These are phyloP conservation scores for Tachina lurida DNA, from an alignment of 2,888 invertebrate genomes.

Conservation along the genomic window DNA sequence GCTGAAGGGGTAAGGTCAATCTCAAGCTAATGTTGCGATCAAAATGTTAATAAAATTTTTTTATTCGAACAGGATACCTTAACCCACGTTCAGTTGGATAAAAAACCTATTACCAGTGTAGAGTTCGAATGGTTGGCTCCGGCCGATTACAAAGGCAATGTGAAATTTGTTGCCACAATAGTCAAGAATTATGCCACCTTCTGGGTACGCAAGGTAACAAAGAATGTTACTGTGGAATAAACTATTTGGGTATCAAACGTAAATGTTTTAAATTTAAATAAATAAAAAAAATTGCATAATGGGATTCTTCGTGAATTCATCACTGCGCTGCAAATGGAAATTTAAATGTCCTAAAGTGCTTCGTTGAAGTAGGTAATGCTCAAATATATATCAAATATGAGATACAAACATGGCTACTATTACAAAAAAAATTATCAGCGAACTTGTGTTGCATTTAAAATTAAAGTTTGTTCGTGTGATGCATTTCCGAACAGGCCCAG, in stretches of 20 bases:
- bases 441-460: too few relatives aligned
- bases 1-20: slow-evolving; percentile 75
- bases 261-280: not conserved
- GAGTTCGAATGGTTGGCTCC: slow-evolving; percentile 88
- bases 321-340: too few relatives aligned
- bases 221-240: slow-evolving; percentile 84
- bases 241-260: not conserved
- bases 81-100: slow-evolving; percentile 87
- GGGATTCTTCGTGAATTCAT: too few relatives aligned
- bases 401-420: too few relatives aligned
- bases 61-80: slow-evolving; percentile 85
- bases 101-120: slow-evolving; percentile 84
- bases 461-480: too few relatives aligned
- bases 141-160: slow-evolving; percentile 85
- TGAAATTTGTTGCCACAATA: slow-evolving; percentile 88
- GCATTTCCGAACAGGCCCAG: too few relatives aligned
- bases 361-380: too few relatives aligned
- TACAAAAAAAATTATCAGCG: too few relatives aligned
- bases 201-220: slow-evolving; percentile 88
- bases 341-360: too few relatives aligned
- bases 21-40: not conserved
- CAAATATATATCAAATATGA: too few relatives aligned
- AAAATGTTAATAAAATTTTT: not conserved
- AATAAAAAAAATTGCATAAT: not conserved
- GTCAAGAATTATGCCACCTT: slow-evolving; percentile 87